These are phyloP conservation scores for Clarias gariepinus DNA, from an alignment of 2,113 vertebrate species.

Conservation along the genomic window DNA sequence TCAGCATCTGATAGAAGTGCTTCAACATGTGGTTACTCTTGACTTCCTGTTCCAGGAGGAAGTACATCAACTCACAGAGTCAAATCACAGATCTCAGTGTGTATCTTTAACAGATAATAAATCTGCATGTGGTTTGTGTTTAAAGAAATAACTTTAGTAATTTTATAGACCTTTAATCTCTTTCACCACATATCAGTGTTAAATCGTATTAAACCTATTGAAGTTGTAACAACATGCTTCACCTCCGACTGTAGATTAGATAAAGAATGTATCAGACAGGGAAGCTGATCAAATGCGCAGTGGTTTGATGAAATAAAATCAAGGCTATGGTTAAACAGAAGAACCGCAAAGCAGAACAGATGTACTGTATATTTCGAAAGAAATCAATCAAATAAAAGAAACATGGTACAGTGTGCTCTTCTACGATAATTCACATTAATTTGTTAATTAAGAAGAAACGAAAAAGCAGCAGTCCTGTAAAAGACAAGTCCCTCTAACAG, in stretches of 20 bases:
- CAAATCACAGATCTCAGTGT: no score
- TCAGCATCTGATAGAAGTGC: background rate
- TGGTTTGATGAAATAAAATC: background rate
- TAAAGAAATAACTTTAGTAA: background rate
- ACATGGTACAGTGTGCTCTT: background rate
- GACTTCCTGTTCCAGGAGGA: background rate
- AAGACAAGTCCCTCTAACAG: background rate
- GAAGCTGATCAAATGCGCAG: background rate
- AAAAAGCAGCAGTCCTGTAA: background rate
- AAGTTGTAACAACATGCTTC: background rate
- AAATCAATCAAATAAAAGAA: background rate
- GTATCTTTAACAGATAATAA: background rate
- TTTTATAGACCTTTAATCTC: background rate
- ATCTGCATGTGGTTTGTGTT: background rate
- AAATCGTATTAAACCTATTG: background rate
- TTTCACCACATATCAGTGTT: background rate
- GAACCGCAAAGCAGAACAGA: background rate
- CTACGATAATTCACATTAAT: background rate
- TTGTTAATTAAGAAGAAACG: background rate
- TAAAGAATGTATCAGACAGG: background rate
- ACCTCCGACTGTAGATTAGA: background rate
- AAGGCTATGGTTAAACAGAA: background rate
- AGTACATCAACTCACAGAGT: background rate
- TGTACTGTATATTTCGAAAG: background rate
- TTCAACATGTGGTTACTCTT: background rate